Evolutionary conservation across 2,888 invertebrate species (phyloP).

Genomic region (Diachrysia chrysitis): DNA sequence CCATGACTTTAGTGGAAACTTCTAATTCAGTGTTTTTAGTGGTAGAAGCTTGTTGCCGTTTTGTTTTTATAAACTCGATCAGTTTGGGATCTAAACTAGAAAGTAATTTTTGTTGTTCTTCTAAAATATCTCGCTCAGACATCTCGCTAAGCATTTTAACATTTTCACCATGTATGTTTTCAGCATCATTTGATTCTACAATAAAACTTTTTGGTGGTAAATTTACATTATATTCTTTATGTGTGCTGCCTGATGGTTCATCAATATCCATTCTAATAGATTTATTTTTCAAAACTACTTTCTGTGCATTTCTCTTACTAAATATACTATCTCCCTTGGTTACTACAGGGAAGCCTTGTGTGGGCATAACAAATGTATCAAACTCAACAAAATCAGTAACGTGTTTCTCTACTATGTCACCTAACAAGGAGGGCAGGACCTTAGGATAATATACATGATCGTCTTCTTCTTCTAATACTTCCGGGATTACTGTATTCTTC

Average conservation of each 20-base stretch:
- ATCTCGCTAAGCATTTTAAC: slow-evolving; percentile 90
- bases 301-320: slow-evolving; percentile 64
- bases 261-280: slow-evolving; percentile 72
- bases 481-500: slow-evolving; percentile 66
- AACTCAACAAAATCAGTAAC: slow-evolving; percentile 58
- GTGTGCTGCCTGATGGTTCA: slow-evolving; percentile 47
- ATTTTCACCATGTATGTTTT: slow-evolving; percentile 93
- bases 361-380: slow-evolving; percentile 71
- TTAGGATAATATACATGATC: slow-evolving; percentile 85
- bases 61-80: slow-evolving; percentile 90
- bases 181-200: slow-evolving; percentile 83
- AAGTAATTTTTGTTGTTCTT: slow-evolving; percentile 92
- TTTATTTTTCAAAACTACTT: slow-evolving; percentile 25
- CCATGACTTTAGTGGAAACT: slow-evolving; percentile 12
- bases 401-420: slow-evolving; percentile 90
- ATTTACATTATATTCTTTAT: slow-evolving; percentile 54
- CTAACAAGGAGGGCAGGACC: slow-evolving; percentile 81
- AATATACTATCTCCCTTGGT: slow-evolving; percentile 75
- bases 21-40: slow-evolving; percentile 26
- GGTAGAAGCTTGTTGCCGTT: slow-evolving; percentile 61
- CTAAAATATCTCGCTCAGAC: slow-evolving; percentile 92
- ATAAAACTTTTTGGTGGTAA: slow-evolving; percentile 83
- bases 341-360: slow-evolving; percentile 87
- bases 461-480: slow-evolving; percentile 65
- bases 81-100: slow-evolving; percentile 90